A percentile compares a stretch with the other conserved stretches of the same genome.
Evolutionary conservation across 2,113 vertebrate genomes (phyloP).

Genomic region (Ochotona princeps): DNA sequence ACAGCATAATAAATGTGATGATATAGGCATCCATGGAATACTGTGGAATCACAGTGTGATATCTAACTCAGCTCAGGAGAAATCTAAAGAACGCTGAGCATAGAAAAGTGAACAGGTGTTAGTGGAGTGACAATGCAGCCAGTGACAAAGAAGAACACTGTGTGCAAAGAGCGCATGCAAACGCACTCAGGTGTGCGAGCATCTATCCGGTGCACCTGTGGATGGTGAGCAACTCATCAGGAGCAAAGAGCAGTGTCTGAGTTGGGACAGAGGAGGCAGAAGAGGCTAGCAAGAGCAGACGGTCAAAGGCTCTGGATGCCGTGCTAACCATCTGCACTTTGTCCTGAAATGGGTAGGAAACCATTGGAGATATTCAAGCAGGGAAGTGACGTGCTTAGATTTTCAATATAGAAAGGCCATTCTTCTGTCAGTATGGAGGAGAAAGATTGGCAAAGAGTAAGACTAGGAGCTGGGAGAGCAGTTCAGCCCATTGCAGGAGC

Average conservation of each 20-base stretch:
- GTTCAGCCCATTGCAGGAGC: not conserved
- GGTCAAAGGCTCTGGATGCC: not conserved
- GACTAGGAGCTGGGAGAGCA: constrained; percentile 4
- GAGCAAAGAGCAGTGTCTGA: not conserved
- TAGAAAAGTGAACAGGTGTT: not conserved
- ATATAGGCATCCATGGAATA: not conserved
- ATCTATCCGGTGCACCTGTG: not conserved
- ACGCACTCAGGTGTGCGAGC: not conserved
- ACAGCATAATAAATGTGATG: constrained; percentile 29
- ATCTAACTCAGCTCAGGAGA: constrained; percentile 23
- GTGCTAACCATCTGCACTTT: not conserved
- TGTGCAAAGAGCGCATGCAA: not conserved
- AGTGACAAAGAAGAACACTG: not conserved
- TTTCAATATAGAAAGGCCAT: not conserved
- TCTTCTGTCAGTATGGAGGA: constrained; percentile 5
- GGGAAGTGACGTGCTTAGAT: constrained; percentile 5
- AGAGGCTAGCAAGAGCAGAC: not conserved
- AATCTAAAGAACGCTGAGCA: constrained; percentile 28
- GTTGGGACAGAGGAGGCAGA: not conserved
- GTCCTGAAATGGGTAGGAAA: not conserved
- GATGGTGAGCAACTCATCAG: not conserved
- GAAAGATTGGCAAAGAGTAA: not conserved
- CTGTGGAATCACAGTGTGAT: not conserved
- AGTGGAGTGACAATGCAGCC: not conserved
- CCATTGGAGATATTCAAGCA: not conserved